Conservation (phyloP, 2,113 vertebrate genomes). For the Pelodiscus sinensis region DNA sequence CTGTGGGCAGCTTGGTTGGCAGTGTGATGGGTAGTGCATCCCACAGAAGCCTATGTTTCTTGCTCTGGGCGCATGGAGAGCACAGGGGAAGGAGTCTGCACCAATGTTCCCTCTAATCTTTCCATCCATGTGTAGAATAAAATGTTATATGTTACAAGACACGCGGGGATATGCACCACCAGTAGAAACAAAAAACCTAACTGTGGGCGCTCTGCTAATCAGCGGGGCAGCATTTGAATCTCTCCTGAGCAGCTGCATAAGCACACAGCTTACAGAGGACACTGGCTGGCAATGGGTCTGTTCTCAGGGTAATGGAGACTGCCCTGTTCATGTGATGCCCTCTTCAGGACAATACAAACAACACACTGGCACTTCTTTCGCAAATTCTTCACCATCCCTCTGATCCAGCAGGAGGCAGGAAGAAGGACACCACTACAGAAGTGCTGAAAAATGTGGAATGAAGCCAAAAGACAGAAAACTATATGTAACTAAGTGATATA, state of each 20-base stretch:
- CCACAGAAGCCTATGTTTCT: neutral
- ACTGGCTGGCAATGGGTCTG: neutral
- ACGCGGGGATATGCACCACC: too few relatives aligned
- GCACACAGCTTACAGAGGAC: too few relatives aligned
- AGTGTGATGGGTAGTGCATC: neutral
- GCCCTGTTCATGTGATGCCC: neutral
- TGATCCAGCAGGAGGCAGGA: constrained; percentile 17
- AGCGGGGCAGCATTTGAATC: too few relatives aligned
- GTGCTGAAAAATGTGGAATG: constrained; percentile 27
- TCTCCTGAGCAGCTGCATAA: too few relatives aligned
- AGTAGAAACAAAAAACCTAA: too few relatives aligned
- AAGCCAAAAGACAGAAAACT: constrained; percentile 37
- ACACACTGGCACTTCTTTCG: constrained; percentile 16
- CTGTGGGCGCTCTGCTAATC: too few relatives aligned
- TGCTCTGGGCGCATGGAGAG: neutral
- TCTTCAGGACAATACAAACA: constrained; percentile 8
- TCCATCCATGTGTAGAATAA: too few relatives aligned
- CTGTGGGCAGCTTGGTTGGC: neutral
- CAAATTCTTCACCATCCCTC: neutral
- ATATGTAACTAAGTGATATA: neutral
- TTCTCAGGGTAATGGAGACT: constrained; percentile 12
- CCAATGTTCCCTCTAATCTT: neutral
- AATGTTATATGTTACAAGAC: too few relatives aligned
- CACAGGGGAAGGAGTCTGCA: neutral
- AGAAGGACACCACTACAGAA: neutral